These are phyloP conservation scores for Poecile montanus DNA, from an alignment of 2,797 vertebrate genomes.

Conservation along the genomic window DNA sequence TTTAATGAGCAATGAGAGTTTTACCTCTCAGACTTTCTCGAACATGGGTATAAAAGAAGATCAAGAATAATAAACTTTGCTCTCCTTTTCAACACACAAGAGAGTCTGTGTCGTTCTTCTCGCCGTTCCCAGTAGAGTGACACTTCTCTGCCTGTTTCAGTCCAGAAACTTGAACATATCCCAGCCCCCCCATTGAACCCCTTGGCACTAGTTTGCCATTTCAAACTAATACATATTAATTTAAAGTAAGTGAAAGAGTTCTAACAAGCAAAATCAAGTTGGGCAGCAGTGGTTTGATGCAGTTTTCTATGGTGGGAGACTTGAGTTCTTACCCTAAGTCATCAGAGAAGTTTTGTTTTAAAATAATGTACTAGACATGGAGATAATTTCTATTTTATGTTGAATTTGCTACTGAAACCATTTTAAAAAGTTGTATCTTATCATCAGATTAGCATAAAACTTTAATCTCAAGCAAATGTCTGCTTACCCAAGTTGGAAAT, in stretches of 20 bases:
- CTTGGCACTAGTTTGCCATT: not conserved
- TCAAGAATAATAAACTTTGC: no score
- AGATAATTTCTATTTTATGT: not conserved
- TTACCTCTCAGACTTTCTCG: no score
- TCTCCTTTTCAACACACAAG: no score
- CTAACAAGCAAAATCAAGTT: not conserved
- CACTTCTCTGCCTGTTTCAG: not conserved
- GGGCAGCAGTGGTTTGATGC: not conserved
- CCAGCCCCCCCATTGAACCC: not conserved
- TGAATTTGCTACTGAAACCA: not conserved
- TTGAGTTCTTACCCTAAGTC: not conserved
- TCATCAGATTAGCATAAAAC: not conserved
- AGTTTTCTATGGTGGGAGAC: not conserved
- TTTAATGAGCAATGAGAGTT: no score
- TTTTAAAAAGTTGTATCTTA: not conserved
- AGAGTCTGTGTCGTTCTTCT: no score
- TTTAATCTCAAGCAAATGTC: not conserved
- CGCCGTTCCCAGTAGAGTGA: not conserved
- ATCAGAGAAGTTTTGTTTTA: not conserved
- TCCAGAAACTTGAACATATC: rapidly evolving
- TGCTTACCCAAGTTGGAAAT: not conserved
- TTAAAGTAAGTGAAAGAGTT: not conserved
- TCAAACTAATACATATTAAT: not conserved
- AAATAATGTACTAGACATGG: not conserved
- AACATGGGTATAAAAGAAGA: no score